Evolutionary conservation across 2,797 vertebrate species (phyloP).

Genomic region (Hybognathus amarus): DNA sequence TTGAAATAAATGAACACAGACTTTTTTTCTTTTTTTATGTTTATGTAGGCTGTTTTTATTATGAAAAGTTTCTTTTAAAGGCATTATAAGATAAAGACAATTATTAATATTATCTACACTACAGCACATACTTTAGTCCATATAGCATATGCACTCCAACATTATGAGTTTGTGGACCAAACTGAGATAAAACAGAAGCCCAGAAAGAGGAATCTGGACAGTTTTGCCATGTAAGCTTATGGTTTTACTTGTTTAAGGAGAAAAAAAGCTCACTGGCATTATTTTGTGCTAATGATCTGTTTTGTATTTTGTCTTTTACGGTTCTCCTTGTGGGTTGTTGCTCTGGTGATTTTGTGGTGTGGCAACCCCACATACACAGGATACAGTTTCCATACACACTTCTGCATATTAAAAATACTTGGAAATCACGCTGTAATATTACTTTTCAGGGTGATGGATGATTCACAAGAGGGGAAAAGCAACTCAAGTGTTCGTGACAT

Average conservation of each 20-base stretch:
- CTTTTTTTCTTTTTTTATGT: too few relatives aligned
- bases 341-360: conserved; percentile 26
- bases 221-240: background rate
- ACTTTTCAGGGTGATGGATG: conserved; percentile 9
- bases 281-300: conserved; percentile 20
- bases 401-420: conserved; percentile 29
- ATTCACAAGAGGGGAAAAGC: background rate
- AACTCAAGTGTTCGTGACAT: conserved; percentile 4
- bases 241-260: conserved; percentile 1
- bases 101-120: background rate
- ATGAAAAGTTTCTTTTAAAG: background rate
- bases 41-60: background rate
- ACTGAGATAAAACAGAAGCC: conserved; percentile 3
- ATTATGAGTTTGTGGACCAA: background rate
- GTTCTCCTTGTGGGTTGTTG: conserved; percentile 30
- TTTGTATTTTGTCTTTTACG: conserved; percentile 2
- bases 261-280: background rate
- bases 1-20: too few relatives aligned
- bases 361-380: conserved; percentile 31
- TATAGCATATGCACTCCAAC: background rate
- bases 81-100: background rate
- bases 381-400: conserved; percentile 32
- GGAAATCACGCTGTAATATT: background rate
- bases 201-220: background rate
- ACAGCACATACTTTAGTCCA: background rate